Conservation (phyloP, 2,888 invertebrate genomes). For the Laothoe populi region DNA sequence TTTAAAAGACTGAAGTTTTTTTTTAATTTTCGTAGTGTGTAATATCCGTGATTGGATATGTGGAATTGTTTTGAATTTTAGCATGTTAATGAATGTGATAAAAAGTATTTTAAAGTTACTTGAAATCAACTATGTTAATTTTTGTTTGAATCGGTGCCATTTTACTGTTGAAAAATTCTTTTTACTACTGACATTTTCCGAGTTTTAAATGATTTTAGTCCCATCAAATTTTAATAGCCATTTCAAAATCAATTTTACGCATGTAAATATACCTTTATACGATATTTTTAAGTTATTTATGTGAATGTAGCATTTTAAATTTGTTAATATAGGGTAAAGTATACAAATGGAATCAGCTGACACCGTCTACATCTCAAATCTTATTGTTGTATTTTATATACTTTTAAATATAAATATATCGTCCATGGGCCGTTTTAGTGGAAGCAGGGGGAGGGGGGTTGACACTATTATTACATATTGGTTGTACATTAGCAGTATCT, state of each 20-base stretch:
- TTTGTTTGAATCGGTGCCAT: slow-evolving; percentile 57
- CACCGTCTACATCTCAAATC: slow-evolving; percentile 80
- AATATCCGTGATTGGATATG: slow-evolving; percentile 69
- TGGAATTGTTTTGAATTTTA: slow-evolving; percentile 67
- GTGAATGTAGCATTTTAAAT: slow-evolving; percentile 74
- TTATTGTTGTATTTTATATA: slow-evolving; percentile 72
- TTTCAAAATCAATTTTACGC: slow-evolving; percentile 63
- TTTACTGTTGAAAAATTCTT: slow-evolving; percentile 49
- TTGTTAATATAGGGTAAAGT: slow-evolving; percentile 66
- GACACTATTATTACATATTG: slow-evolving; percentile 71
- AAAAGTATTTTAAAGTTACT: slow-evolving; percentile 69
- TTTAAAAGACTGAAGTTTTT: slow-evolving; percentile 79
- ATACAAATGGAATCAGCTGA: slow-evolving; percentile 80
- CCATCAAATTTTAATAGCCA: slow-evolving; percentile 53
- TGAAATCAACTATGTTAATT: neutral
- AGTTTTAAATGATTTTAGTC: slow-evolving; percentile 43
- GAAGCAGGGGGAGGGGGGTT: slow-evolving; percentile 43
- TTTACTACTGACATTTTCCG: slow-evolving; percentile 68
- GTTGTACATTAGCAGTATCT: slow-evolving; percentile 80
- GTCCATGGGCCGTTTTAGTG: slow-evolving; percentile 68
- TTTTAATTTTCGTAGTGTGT: slow-evolving; percentile 65
- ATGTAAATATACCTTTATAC: slow-evolving; percentile 71
- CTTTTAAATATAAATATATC: slow-evolving; percentile 75
- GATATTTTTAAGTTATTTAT: slow-evolving; percentile 80
- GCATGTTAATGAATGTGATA: slow-evolving; percentile 74